Base-by-base conservation (phyloP, 2,797 vertebrate species). In the Acrossocheilus wenchowensis region DNA sequence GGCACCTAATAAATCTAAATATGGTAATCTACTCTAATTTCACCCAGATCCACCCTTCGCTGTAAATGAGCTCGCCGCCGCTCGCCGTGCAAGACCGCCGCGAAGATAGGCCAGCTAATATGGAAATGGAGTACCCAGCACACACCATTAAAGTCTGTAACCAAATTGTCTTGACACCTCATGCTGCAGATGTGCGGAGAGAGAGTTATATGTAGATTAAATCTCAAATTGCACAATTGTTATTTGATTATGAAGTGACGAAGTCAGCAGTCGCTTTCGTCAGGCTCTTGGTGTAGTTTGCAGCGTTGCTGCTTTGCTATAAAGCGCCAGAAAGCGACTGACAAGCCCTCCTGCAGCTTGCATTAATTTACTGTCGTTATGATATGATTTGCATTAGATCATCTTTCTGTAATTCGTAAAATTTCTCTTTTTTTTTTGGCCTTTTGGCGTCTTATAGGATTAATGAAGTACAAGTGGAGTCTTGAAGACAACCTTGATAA, bases 11-110 rank as follows among this genome's bases (percentile, higher is more conserved):
- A 89, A 83, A 78, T 83, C 71, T 85, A 77, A 90, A 90, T 83
- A 83, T 86, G 48, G 78, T 87, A 88, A 89, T 88, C 83, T 83
- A 39, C 83, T 87, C 84, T 87, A 86, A 90, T 89, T 89, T 88
- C 82, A 68, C 85, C 9, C 60, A 75, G 66, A 87, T 87, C 75
- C 75, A 88, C 80, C 80, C 78, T 73, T 68, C 30, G 21, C 81
- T 86, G 84, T 75, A 89, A 89, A 89, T 80, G 84, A 89, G 82
- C 82, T 83, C 21, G 26, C 57, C 5, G 10, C 23, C 30, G 60
- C 81, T 86, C 41, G 60, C 66, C 3, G 21, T 36, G 66, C 52
- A 64, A 82, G 78, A 64, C 78, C 64, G 68, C 66, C 52, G 6
- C 48, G 26, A 72, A 87, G 83, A 87, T 81, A 84, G 60, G 78